Evolutionary conservation across 2,113 vertebrate species (phyloP), one percentile per base, ranked within the genome.

Genomic region (Motacilla tschutschensis): DNA sequence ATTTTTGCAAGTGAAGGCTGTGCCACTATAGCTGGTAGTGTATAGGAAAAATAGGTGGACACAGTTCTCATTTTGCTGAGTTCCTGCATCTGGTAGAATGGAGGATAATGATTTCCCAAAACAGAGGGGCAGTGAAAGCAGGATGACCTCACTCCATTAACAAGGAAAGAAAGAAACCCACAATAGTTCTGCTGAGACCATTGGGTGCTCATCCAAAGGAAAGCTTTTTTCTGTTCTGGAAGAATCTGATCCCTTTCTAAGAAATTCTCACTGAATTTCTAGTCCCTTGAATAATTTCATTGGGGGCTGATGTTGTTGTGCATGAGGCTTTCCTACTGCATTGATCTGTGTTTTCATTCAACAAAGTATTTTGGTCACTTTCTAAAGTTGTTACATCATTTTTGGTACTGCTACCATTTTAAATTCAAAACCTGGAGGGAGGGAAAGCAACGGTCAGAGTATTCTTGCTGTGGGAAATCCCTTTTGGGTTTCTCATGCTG

Each of bases 401-500:
- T 66, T 77, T 59, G 58, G 82, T 24, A 26, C 36, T 70, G 21
- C 76, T 76, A 59, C 50, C 25, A 29, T 69, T 58, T 59, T 54
- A 41, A 50, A 55, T 60, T 75, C 40, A 60, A 83, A 83, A 60
- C 33, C 24, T 79, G 11, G 17, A 25, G 63, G 40, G 18, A 70
- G n/a, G n/a, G 75, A 55, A 67, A 76, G 55, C 78, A 84, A 17
- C 5, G 18, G 75, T 79, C 59, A 82, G 59, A 81, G 43, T 81
- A 51, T 60, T 64, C 53, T 75, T 79, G 44, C 36, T 79, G 4
- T 77, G 53, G 78, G 86, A 93, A 91, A 83, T 88, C 84, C 53
- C 48, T 79, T 74, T 66, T 60, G 44, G 36, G 9, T 87, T 93
- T 92, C 72, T 60, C 21, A 33, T 87, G 67, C 40, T 82, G 60